Evolutionary conservation across 2,888 invertebrate genomes (phyloP), one percentile per base, ranked within the genome.

Genomic region (Mylabris sibirica): DNA sequence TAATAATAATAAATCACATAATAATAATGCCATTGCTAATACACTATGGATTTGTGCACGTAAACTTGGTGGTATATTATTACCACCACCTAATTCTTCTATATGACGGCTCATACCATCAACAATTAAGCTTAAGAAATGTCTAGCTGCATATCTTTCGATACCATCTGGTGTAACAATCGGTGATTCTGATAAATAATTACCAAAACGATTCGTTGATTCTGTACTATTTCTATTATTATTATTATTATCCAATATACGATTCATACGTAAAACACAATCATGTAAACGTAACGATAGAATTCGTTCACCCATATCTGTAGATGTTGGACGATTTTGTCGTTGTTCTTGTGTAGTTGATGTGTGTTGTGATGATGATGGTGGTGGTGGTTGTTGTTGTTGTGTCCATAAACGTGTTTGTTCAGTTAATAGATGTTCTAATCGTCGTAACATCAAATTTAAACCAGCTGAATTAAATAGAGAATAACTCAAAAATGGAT

Each of bases 81-180:
- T 60, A 41, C 35, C 38, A n/a, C 65, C 68, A 44, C 73, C 77
- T 30, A 84, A 83, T 67, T 84, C 84, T 74, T 87, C 86, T 65
- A 88, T 84, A 74, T 87, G 87, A 67, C 85, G 81, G 9, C 84
- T 86, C 71, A 88, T 78, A 41, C 84, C 84, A 68, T 87, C 85
- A 3, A 87, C 84, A 76, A 87, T 86, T 3, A 83, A 76, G 63
- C 84, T 84, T 38, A 88, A 78, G 6, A 85, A 84, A 74, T 85
- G 83, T 67, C 88, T 82, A 49, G 78, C 83, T 34, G 74, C 75
- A 70, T 79, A 82, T 63, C 85, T 76, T 0, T 81, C 72, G 24
- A 77, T 76, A 3, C 85, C 85, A 73, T 84, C 84, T 26, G 77
- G 76, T 1, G 82, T 80, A 1, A 83, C 84, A 12, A 78, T 75